A percentile compares a stretch with the other conserved stretches of the same genome.
phyloP scores from a whole-genome alignment of 2,113 vertebrate genomes.

The Neopipo cinnamomea region DNA sequence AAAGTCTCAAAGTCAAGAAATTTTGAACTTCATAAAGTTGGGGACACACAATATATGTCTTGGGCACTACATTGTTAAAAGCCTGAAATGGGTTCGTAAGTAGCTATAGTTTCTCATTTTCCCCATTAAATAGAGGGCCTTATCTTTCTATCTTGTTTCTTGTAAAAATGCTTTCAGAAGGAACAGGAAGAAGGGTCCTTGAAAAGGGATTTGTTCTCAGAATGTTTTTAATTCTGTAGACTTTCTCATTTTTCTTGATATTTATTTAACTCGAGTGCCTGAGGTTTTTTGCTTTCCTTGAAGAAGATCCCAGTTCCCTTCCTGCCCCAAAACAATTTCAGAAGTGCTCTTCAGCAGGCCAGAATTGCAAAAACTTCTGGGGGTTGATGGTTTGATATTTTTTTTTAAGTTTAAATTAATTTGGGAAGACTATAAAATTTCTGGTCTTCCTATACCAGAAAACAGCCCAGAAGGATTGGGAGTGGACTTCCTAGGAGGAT shows the following conservation, averaged over 20 bases:
- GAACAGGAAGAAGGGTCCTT: neutral
- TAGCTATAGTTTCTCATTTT: neutral
- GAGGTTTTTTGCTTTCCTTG: neutral
- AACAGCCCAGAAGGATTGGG: neutral
- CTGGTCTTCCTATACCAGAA: neutral
- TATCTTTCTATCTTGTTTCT: neutral
- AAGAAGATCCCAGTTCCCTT: neutral
- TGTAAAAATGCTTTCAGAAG: neutral
- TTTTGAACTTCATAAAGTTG: neutral
- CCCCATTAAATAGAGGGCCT: neutral
- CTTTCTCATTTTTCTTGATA: neutral
- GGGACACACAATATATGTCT: neutral
- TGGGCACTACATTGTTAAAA: neutral
- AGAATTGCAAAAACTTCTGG: neutral
- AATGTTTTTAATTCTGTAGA: neutral
- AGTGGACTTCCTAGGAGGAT: neutral
- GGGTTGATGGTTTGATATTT: neutral
- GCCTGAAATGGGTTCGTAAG: neutral
- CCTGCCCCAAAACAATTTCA: no score
- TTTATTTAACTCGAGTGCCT: neutral
- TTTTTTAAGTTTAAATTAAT: neutral
- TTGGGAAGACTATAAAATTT: neutral
- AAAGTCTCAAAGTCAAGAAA: neutral
- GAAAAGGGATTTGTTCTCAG: neutral
- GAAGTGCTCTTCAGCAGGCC: neutral